phyloP scores from a whole-genome alignment of 2,888 invertebrate genomes.

The Monochamus alternatus region DNA sequence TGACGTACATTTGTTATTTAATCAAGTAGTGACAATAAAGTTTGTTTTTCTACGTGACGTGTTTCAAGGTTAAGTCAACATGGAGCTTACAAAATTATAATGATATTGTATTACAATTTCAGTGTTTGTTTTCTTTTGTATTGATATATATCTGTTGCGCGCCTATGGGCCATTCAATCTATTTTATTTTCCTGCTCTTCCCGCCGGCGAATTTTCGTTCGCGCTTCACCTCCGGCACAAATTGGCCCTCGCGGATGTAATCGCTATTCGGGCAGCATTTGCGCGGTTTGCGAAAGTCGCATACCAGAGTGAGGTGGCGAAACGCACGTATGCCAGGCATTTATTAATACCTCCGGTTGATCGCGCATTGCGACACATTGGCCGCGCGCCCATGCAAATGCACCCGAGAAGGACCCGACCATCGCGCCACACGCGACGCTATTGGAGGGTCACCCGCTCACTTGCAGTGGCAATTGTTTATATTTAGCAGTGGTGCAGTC shows the following conservation, averaged over 20 bases:
- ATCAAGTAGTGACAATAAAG: too few species aligned
- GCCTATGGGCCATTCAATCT: too few species aligned
- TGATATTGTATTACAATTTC: too few species aligned
- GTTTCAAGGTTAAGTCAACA: too few species aligned
- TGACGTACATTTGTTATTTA: too few species aligned
- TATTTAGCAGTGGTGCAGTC: too few species aligned
- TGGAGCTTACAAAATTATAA: too few species aligned
- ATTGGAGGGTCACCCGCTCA: constrained; percentile 7
- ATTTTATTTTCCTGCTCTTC: too few species aligned
- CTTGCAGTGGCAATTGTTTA: not conserved
- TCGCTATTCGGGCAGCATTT: constrained; percentile 24
- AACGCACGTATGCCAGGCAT: constrained; percentile 37
- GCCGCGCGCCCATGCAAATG: constrained; percentile 31
- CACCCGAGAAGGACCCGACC: constrained; percentile 19
- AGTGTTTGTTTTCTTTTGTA: too few species aligned
- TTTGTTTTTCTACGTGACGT: too few species aligned
- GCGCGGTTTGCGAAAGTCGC: constrained; percentile 34
- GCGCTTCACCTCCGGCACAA: constrained; percentile 1
- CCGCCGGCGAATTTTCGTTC: not conserved
- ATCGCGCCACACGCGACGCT: constrained; percentile 17
- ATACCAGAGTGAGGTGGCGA: constrained; percentile 35
- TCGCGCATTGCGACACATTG: constrained; percentile 37
- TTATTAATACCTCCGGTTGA: constrained; percentile 35
- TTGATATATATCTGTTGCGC: too few species aligned
- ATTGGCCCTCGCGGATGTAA: constrained; percentile 25